A percentile compares a stretch with the other conserved stretches of the same genome.
These are phyloP conservation scores for Platyscapa corneri DNA, from an alignment of 1,140 invertebrate species.

Conservation along the genomic window DNA sequence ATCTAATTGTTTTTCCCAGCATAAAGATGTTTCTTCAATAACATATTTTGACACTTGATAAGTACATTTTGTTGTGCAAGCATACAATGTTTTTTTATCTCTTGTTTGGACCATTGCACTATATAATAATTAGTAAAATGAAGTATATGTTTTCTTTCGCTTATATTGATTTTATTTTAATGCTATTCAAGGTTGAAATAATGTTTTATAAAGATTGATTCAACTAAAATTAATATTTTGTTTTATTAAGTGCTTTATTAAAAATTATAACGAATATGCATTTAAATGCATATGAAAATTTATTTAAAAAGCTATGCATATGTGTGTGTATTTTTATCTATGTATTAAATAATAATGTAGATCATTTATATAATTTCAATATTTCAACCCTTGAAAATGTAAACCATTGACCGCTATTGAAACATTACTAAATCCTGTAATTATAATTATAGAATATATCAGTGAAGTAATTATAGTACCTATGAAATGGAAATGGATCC, in stretches of 20 bases:
- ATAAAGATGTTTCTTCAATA: slow-evolving; percentile 73
- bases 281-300: neutral
- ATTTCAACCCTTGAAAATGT: neutral
- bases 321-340: too few relatives aligned
- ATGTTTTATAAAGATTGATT: neutral
- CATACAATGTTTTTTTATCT: slow-evolving; percentile 76
- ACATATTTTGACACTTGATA: slow-evolving; percentile 77
- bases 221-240: too few relatives aligned
- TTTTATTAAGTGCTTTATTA: too few relatives aligned
- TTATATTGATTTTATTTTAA: neutral
- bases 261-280: too few relatives aligned
- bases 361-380: too few relatives aligned
- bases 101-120: slow-evolving; percentile 81
- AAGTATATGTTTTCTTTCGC: neutral
- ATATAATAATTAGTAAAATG: slow-evolving; percentile 48
- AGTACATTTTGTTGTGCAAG: slow-evolving; percentile 77
- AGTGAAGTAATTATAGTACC: slow-evolving; percentile 72
- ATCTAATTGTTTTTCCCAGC: slow-evolving; percentile 78
- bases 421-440: too few relatives aligned
- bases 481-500: slow-evolving; percentile 83
- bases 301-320: neutral
- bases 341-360: too few relatives aligned
- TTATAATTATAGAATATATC: too few relatives aligned
- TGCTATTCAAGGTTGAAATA: neutral
- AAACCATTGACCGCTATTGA: too few relatives aligned